Evolutionary conservation across 1,140 invertebrate genomes (phyloP), one percentile per base, ranked within the genome.

Genomic region (Ceratina japonica): DNA sequence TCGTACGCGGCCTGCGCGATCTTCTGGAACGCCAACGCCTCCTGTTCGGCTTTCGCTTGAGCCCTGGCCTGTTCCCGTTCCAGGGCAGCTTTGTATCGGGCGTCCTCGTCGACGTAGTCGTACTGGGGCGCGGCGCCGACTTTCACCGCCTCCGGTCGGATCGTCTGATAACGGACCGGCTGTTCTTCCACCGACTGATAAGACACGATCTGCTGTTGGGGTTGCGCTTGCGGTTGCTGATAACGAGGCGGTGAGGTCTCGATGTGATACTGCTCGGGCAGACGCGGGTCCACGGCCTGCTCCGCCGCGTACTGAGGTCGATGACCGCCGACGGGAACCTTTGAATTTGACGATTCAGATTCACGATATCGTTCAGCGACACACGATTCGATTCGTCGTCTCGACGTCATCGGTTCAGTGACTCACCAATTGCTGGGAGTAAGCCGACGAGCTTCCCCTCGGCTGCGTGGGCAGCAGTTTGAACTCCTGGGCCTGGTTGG

Each of bases 401-500:
- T n/a, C n/a, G n/a, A n/a, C n/a, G n/a, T n/a, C n/a, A n/a, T n/a
- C n/a, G n/a, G n/a, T n/a, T n/a, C n/a, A n/a, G n/a, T n/a, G n/a
- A n/a, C n/a, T n/a, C 1, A 86, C 58, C 7, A 85, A 62, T 22
- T 89, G 86, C 37, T 89, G 86, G 0, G 87, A 71, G 20, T 87
- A 89, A 37, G 87, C 85, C 0, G 83, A 74, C 0, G 79, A 75
- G 56, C 90, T 87, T 4, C 20, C 58, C 44, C 81, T 86, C 0
- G 88, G 70, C n/a, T 88, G 86, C 0, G 87, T 86, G 8, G 87
- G 85, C 2, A 87, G 65, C 3, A 90, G 58, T 52, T 91, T 91
- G 59, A 91, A 92, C 56, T 92, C 91, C 65, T 91, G 90, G 0
- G 91, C 91, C 59, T 92, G 91, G 75, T 92, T 92, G 0, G 91